Percentiles rank a stretch among this genome's conserved stretches.
Conservation (phyloP, 2,888 invertebrate species). For the Resseliella maxima region DNA sequence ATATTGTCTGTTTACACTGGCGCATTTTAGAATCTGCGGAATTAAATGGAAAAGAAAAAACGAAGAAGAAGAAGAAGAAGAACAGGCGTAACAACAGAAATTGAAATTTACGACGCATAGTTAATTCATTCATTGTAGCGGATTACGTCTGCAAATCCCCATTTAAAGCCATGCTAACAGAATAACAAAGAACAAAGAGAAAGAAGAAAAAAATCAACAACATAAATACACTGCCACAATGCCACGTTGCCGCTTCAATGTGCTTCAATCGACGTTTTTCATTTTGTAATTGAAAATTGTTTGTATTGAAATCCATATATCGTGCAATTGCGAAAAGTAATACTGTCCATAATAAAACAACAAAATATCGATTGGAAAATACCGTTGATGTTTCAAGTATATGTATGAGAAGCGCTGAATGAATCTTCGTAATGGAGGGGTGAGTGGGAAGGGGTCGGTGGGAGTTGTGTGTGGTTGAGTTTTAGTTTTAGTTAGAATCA, state of each 20-base stretch:
- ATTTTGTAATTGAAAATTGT: constrained; percentile 16
- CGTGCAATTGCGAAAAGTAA: not conserved
- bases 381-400: not conserved
- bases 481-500: not conserved
- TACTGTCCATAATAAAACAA: too few relatives aligned
- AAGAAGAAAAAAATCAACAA: too few relatives aligned
- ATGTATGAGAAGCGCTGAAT: not conserved
- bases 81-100: too few relatives aligned
- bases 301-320: not conserved
- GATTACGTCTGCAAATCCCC: constrained; percentile 25
- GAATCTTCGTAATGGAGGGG: not conserved
- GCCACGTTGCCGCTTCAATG: not conserved
- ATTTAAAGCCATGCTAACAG: not conserved
- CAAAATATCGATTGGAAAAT: not conserved
- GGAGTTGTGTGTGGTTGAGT: not conserved
- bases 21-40: too few relatives aligned
- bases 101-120: constrained; percentile 45
- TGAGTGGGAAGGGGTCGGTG: too few relatives aligned
- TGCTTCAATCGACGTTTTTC: not conserved
- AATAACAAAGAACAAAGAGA: not conserved
- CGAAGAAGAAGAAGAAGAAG: too few relatives aligned
- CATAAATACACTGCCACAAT: too few relatives aligned
- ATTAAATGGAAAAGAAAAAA: not conserved
- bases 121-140: constrained; percentile 16
- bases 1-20: not conserved